These are phyloP conservation scores for Phymorhynchus buccinoides DNA, from an alignment of 1,140 invertebrate species.

Conservation along the genomic window DNA sequence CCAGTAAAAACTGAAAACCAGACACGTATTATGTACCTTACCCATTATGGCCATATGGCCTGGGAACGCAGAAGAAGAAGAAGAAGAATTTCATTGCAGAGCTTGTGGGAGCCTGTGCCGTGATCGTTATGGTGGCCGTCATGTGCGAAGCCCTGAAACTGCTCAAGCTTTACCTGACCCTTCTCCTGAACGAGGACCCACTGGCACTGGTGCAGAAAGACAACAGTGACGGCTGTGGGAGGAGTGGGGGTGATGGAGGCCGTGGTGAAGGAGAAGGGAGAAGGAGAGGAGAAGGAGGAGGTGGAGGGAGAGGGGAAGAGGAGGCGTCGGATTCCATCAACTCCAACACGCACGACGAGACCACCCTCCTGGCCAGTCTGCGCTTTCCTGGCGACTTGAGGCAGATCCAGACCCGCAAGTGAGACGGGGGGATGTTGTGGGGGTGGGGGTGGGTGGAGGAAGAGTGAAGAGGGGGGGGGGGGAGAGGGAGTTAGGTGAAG, in stretches of 20 bases:
- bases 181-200: conserved; percentile 47
- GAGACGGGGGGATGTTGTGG: not conserved
- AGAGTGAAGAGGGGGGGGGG: not conserved
- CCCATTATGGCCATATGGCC: no score
- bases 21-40: no score
- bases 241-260: no score
- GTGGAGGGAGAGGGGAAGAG: no score
- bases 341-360: not conserved
- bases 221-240: not conserved
- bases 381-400: not conserved
- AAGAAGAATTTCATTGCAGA: no score
- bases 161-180: conserved; percentile 46
- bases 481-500: not conserved
- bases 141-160: conserved; percentile 44
- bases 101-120: conserved; percentile 40
- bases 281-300: no score
- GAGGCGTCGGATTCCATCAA: not conserved
- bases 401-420: conserved; percentile 12
- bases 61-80: not conserved
- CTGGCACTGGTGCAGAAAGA: conserved; percentile 41
- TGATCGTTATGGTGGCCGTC: conserved; percentile 39
- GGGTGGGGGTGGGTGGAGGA: not conserved
- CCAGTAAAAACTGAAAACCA: no score
- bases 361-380: conserved; percentile 21
- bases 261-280: no score